These are phyloP conservation scores for Melikaiella ostensackeni DNA, from an alignment of 2,888 invertebrate species.

Conservation along the genomic window DNA sequence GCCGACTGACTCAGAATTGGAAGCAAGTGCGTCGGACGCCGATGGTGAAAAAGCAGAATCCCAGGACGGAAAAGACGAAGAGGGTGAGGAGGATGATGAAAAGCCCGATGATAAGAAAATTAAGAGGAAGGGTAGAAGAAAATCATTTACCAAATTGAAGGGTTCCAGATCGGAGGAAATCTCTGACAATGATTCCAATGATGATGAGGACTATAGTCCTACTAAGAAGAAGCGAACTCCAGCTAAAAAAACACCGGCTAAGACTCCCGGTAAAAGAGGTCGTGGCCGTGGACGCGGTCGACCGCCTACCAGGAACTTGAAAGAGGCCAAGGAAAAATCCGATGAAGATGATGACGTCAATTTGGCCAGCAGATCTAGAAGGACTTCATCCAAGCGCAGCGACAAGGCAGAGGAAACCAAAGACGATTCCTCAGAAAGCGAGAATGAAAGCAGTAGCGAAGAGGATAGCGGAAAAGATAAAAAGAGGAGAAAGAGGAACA, in stretches of 20 bases:
- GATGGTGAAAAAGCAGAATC: conserved; percentile 63
- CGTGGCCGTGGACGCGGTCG: conserved; percentile 55
- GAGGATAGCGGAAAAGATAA: conserved; percentile 45
- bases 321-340: conserved; percentile 51
- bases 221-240: conserved; percentile 61
- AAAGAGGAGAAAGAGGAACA: conserved; percentile 51
- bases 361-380: conserved; percentile 48
- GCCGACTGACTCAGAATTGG: conserved; percentile 71
- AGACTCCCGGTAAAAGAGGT: conserved; percentile 58
- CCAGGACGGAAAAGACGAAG: conserved; percentile 46
- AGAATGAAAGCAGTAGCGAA: conserved; percentile 55
- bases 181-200: conserved; percentile 63
- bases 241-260: conserved; percentile 57
- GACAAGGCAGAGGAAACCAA: conserved; percentile 52
- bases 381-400: conserved; percentile 44
- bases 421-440: conserved; percentile 51
- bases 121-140: conserved; percentile 57
- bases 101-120: conserved; percentile 51
- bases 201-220: conserved; percentile 71
- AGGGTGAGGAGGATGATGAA: conserved; percentile 40
- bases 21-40: conserved; percentile 66
- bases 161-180: conserved; percentile 66
- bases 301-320: conserved; percentile 51
- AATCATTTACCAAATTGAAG: conserved; percentile 58
- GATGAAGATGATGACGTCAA: conserved; percentile 57